Conservation (phyloP, 2,888 invertebrate species). For the Therioaphis trifolii region DNA sequence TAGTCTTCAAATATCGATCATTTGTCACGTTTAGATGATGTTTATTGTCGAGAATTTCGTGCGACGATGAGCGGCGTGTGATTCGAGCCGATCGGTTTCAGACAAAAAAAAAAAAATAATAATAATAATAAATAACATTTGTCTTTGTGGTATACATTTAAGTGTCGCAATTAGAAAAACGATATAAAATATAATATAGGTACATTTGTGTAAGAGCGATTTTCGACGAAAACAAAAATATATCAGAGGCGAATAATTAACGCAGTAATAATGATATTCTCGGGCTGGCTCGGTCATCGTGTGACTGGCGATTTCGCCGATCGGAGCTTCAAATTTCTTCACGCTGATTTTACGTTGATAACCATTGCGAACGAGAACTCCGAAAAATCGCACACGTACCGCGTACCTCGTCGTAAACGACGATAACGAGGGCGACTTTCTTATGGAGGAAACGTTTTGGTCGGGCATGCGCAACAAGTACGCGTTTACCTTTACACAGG, state of each 20-base stretch:
- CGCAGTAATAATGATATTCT: constrained; percentile 15
- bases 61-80: not conserved
- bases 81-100: constrained; percentile 11
- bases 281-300: constrained; percentile 13
- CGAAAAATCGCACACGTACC: not conserved
- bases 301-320: constrained; percentile 37
- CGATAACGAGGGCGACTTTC: constrained; percentile 21
- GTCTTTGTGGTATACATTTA: constrained; percentile 22
- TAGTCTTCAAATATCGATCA: not conserved
- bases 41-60: not conserved
- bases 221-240: not conserved
- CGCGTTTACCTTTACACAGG: too few species aligned
- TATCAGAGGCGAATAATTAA: constrained; percentile 45
- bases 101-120: not conserved
- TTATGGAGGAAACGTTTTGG: constrained; percentile 38
- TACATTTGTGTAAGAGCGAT: constrained; percentile 4
- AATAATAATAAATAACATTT: constrained; percentile 10
- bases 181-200: not conserved
- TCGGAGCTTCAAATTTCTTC: constrained; percentile 23
- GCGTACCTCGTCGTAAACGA: not conserved
- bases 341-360: constrained; percentile 14
- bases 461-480: not conserved
- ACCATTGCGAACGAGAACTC: not conserved
- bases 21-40: constrained; percentile 2
- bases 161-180: constrained; percentile 50